A percentile compares a stretch with the other conserved stretches of the same genome.
phyloP scores from a whole-genome alignment of 2,888 invertebrate species.

The Acleris sparsana region DNA sequence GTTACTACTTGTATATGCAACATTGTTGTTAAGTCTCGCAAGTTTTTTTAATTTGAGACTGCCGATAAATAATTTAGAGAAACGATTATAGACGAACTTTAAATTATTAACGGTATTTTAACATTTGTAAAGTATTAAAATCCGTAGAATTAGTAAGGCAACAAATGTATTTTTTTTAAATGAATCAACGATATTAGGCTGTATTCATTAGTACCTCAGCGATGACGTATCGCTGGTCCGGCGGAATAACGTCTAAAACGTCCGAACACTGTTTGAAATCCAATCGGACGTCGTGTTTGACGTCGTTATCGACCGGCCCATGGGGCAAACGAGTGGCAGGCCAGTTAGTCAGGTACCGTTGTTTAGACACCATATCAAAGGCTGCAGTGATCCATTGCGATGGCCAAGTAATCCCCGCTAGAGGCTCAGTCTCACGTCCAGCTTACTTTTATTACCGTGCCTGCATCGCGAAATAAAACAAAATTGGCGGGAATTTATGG shows the following conservation, averaged over 20 bases:
- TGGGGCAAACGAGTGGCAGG: conserved; percentile 39
- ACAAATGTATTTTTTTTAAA: too few species aligned
- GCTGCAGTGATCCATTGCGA: conserved; percentile 78
- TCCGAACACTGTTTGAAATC: conserved; percentile 11
- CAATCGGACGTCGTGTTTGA: background rate
- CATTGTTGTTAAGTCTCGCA: too few species aligned
- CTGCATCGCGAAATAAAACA: conserved; percentile 82
- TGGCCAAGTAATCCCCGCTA: conserved; percentile 77
- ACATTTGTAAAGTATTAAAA: too few species aligned
- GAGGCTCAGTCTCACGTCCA: conserved; percentile 82
- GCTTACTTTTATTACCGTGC: conserved; percentile 83
- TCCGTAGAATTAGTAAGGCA: too few species aligned
- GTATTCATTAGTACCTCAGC: too few species aligned
- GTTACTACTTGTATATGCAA: too few species aligned
- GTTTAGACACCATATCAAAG: conserved; percentile 75
- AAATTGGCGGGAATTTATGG: conserved; percentile 83
- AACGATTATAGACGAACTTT: too few species aligned
- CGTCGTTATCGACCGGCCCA: conserved; percentile 6
- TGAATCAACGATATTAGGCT: too few species aligned
- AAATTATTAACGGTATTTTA: too few species aligned
- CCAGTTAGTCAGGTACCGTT: conserved; percentile 67
- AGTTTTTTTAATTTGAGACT: too few species aligned
- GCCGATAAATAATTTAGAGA: too few species aligned
- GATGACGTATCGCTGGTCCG: background rate
- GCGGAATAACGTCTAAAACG: conserved; percentile 6